These are phyloP conservation scores for Scaptomyza montana DNA, from an alignment of 1,140 invertebrate genomes.

Conservation along the genomic window DNA sequence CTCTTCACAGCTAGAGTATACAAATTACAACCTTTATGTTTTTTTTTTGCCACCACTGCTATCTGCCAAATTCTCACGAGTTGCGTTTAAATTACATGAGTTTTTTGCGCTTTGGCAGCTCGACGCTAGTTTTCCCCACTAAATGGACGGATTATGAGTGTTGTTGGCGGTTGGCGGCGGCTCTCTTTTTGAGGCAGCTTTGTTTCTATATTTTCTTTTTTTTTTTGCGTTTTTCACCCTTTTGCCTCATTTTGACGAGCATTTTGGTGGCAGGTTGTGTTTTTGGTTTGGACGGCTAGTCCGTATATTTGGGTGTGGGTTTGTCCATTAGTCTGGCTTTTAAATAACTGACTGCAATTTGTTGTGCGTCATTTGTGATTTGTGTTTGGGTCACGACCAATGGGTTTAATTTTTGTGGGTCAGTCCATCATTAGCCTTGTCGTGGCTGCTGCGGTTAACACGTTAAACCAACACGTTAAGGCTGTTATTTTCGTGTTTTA, in stretches of 20 bases:
- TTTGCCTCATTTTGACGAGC: conserved; percentile 58
- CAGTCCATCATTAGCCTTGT: conserved; percentile 27
- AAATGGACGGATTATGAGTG: conserved; percentile 79
- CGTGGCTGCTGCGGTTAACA: conserved; percentile 41
- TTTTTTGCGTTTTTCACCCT: conserved; percentile 3
- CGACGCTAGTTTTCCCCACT: conserved; percentile 56
- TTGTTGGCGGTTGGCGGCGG: conserved; percentile 71
- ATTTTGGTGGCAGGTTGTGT: conserved; percentile 6
- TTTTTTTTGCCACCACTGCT: conserved; percentile 14
- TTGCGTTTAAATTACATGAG: conserved; percentile 73
- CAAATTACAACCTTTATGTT: conserved; percentile 25
- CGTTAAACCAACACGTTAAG: conserved; percentile 6
- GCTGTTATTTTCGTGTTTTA: too few species aligned
- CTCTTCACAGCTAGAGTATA: conserved; percentile 12
- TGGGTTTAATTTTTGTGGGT: conserved; percentile 14
- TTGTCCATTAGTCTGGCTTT: conserved; percentile 43
- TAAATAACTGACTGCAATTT: conserved; percentile 65
- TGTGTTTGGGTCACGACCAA: conserved; percentile 4
- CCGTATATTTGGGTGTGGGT: neutral
- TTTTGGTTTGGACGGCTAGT: neutral
- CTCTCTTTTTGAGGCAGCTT: conserved; percentile 36
- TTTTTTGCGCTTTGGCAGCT: conserved; percentile 40
- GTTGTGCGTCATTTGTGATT: conserved; percentile 34
- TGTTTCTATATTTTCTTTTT: neutral
- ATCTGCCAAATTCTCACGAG: conserved; percentile 57